Conservation (phyloP, 2,888 invertebrate genomes). For the Euclidia mi region DNA sequence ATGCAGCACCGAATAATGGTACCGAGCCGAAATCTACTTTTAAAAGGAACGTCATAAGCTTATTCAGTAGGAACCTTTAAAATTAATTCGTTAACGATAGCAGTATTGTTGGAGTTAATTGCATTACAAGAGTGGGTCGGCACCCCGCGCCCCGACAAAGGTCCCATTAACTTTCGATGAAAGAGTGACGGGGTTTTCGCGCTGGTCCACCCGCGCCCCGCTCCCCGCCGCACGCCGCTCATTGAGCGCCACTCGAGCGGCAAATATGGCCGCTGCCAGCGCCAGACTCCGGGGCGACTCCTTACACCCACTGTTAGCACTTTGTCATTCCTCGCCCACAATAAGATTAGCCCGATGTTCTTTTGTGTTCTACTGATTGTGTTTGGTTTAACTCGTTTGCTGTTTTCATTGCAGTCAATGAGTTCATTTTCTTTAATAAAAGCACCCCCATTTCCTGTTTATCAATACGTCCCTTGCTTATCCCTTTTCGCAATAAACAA, state of each 20-base stretch:
- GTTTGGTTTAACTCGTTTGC: slow-evolving; percentile 81
- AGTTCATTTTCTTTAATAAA: slow-evolving; percentile 53
- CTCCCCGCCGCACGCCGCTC: slow-evolving; percentile 64
- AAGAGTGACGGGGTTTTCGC: slow-evolving; percentile 79
- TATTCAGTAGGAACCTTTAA: slow-evolving; percentile 70
- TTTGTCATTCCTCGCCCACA: slow-evolving; percentile 75
- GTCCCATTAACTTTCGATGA: slow-evolving; percentile 86
- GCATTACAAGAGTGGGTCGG: slow-evolving; percentile 87
- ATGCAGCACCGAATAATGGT: slow-evolving; percentile 20
- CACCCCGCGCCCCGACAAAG: slow-evolving; percentile 78
- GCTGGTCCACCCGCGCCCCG: slow-evolving; percentile 62
- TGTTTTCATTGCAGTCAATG: slow-evolving; percentile 57
- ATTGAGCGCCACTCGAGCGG: slow-evolving; percentile 80
- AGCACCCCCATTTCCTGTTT: slow-evolving; percentile 36
- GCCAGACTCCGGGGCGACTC: slow-evolving; percentile 81
- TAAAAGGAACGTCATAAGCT: slow-evolving; percentile 55
- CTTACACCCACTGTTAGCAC: slow-evolving; percentile 60
- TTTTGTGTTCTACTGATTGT: slow-evolving; percentile 81
- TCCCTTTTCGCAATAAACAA: slow-evolving; percentile 28
- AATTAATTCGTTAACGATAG: slow-evolving; percentile 87
- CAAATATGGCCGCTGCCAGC: slow-evolving; percentile 84
- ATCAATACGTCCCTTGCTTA: slow-evolving; percentile 37
- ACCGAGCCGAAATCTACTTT: slow-evolving; percentile 33
- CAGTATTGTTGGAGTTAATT: slow-evolving; percentile 87
- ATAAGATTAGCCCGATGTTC: slow-evolving; percentile 81